phyloP scores from a whole-genome alignment of 2,113 vertebrate species.

The Mohoua ochrocephala region DNA sequence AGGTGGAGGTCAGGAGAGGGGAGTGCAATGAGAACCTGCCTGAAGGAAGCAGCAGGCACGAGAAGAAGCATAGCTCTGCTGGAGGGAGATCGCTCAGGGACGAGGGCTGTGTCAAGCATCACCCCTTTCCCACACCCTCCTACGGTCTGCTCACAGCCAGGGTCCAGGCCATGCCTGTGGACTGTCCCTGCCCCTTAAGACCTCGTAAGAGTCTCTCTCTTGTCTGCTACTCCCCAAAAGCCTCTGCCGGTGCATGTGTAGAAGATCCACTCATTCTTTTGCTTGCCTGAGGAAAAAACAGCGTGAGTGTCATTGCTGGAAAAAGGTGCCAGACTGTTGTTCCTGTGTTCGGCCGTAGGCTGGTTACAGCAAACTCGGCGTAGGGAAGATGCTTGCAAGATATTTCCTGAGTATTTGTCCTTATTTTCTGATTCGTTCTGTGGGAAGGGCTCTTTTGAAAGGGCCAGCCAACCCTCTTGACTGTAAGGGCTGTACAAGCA shows the following conservation, averaged over 20 bases:
- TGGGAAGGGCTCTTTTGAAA: not conserved
- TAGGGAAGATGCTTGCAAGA: not conserved
- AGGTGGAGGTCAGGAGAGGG: not conserved
- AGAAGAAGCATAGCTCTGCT: not conserved
- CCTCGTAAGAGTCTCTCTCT: rapidly evolving
- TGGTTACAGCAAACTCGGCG: not conserved
- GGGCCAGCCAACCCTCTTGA: not conserved
- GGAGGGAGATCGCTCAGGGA: rapidly evolving
- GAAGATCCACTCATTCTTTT: not conserved
- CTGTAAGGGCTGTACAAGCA: not conserved
- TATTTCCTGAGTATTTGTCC: not conserved
- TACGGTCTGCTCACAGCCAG: not conserved
- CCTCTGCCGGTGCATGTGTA: rapidly evolving
- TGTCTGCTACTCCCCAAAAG: not conserved
- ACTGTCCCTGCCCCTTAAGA: not conserved
- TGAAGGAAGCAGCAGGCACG: not conserved
- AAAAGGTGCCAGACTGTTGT: not conserved
- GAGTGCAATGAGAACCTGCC: not conserved
- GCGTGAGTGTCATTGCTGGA: not conserved
- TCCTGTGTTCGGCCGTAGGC: rapidly evolving
- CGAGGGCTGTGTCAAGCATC: not conserved
- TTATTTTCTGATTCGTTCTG: not conserved
- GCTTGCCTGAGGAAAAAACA: not conserved
- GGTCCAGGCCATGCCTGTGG: not conserved
- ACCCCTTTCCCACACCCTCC: not conserved